Evolutionary conservation across 2,113 vertebrate species (phyloP), one percentile per base, ranked within the genome.

Genomic region (Rhea americana): DNA sequence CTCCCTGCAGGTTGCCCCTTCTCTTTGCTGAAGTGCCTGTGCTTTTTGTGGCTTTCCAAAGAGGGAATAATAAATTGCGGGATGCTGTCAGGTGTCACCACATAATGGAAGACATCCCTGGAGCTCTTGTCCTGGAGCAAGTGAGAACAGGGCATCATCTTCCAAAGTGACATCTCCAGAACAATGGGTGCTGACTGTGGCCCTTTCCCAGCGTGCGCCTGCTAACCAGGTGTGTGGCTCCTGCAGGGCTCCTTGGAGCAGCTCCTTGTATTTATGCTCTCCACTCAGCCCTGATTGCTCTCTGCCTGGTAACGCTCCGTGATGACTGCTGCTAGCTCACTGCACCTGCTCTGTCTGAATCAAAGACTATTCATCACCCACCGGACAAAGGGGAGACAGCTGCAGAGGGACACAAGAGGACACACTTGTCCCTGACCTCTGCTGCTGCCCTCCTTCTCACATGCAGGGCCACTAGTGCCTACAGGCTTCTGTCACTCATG

Each of bases 1-100:
- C 20, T 93, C 39, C 80, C 37, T 1, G 32, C 87, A 19, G 18
- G 89, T 26, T 24, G 87, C 12, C 12, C 63, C 73, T 37, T 95
- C 50, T 92, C 81, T 58, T 66, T 77, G 16, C 65, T 91, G 11
- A 91, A 47, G 19, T 39, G 35, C 47, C 91, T 82, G 24, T 48
- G 81, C 76, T 68, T 59, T 53, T 91, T 86, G 25, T 76, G 96
- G 39, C 87, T 53, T 9, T 97, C 96, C 91, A 98, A 95, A 45
- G 96, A 96, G 3, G 97, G 98, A 73, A 98, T 97, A 7, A 97
- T 97, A 15, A 98, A 98, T 95, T 94, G 97, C 0, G 97, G 98
- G 96, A 98, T 98, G 93, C 61, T 90, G 41, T 97, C 95, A 0
- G 98, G 98, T 4, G 98, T 98, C 95, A 98, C 97, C 39, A 98